Conservation (phyloP, 2,797 vertebrate species). For the Bothrops alternatus region DNA sequence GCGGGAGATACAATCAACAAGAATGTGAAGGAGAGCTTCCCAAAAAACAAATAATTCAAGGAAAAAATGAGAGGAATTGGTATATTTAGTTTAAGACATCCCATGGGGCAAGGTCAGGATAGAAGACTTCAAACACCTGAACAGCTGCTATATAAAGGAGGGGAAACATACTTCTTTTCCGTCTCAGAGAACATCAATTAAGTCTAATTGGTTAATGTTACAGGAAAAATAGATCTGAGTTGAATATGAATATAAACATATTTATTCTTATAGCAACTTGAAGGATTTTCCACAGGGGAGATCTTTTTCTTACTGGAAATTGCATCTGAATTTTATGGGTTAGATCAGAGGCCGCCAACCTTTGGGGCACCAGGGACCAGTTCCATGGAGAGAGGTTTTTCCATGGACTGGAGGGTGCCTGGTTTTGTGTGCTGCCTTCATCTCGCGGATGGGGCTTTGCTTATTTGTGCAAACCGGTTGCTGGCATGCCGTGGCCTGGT, state of each 20-base stretch:
- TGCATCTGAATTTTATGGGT: not conserved
- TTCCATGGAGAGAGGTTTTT: too few species aligned
- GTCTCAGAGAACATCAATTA: not conserved
- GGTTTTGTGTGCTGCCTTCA: too few species aligned
- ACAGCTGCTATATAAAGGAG: not conserved
- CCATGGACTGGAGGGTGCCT: too few species aligned
- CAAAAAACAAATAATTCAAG: not conserved
- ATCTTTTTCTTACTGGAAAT: not conserved
- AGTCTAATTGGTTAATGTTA: not conserved
- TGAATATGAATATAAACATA: not conserved
- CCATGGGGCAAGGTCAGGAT: not conserved
- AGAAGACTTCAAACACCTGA: not conserved
- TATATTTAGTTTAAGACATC: not conserved
- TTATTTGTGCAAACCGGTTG: too few species aligned
- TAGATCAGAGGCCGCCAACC: not conserved
- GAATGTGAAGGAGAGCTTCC: not conserved
- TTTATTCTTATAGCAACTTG: not conserved
- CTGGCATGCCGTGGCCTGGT: too few species aligned
- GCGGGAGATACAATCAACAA: not conserved
- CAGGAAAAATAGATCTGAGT: not conserved
- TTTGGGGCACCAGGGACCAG: too few species aligned
- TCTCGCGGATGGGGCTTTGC: too few species aligned
- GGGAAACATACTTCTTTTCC: not conserved
- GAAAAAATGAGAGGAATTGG: not conserved
- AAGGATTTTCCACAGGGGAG: not conserved